A percentile compares a stretch with the other conserved stretches of the same genome.
Conservation (phyloP, 2,113 vertebrate species). For the Cryptomyrus ogoouensis region DNA sequence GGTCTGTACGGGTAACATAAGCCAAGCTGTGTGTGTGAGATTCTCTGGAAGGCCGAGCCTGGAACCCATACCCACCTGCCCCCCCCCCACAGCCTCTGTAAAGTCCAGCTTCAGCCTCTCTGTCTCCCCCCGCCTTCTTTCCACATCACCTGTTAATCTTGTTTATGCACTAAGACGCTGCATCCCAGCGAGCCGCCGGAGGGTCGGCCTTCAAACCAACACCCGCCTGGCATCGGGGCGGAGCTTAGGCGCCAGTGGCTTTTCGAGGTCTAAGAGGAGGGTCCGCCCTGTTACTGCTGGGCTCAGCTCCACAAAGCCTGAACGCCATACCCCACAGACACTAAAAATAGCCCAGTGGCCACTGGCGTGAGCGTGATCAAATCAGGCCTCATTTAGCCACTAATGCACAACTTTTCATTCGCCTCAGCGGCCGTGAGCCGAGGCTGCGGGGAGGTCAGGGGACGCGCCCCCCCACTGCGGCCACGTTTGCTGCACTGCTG, state of each 20-base stretch:
- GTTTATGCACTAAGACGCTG: background rate
- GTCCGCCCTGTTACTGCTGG: background rate
- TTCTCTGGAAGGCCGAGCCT: background rate
- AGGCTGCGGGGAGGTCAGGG: background rate
- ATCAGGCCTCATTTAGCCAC: background rate
- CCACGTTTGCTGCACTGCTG: background rate
- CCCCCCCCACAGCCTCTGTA: background rate
- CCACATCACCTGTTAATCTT: background rate
- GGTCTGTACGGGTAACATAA: background rate
- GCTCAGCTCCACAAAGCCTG: background rate
- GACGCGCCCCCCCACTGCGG: background rate
- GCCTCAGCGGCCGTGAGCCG: background rate
- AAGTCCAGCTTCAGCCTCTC: background rate
- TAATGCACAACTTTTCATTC: constrained; percentile 1
- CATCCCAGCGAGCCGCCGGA: background rate
- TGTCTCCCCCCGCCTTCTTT: background rate
- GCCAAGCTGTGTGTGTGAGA: background rate
- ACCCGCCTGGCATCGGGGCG: background rate
- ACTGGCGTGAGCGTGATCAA: background rate
- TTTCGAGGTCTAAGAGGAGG: background rate
- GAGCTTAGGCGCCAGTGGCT: background rate
- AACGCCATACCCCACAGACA: background rate
- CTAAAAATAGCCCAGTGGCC: background rate
- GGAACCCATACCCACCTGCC: background rate
- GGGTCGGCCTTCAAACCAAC: background rate